A percentile compares a stretch with the other conserved stretches of the same genome.
phyloP scores from a whole-genome alignment of 2,797 vertebrate species.

The Percopsis omiscomaycus region DNA sequence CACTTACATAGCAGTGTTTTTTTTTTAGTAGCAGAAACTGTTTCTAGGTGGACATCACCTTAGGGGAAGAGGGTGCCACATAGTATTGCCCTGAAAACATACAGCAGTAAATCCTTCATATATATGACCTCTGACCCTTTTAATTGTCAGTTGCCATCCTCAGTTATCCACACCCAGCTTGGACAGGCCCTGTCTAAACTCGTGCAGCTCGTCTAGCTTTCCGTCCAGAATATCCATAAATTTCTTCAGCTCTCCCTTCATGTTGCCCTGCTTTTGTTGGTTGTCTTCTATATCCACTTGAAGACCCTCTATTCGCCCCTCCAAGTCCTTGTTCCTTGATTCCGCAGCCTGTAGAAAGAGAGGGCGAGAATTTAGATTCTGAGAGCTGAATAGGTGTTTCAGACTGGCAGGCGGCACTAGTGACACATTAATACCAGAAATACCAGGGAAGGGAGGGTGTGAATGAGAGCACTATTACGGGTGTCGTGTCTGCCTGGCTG shows the following conservation, averaged over 20 bases:
- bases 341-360: slow-evolving; percentile 82
- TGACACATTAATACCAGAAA: slow-evolving; percentile 54
- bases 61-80: slow-evolving; percentile 64
- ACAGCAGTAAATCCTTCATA: slow-evolving; percentile 56
- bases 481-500: slow-evolving; percentile 45
- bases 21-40: slow-evolving; percentile 58
- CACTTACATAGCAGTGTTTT: slow-evolving; percentile 46
- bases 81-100: slow-evolving; percentile 59
- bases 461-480: slow-evolving; percentile 55
- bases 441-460: slow-evolving; percentile 48
- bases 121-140: slow-evolving; percentile 53
- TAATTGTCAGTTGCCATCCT: slow-evolving; percentile 39
- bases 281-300: slow-evolving; percentile 87
- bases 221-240: slow-evolving; percentile 93
- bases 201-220: slow-evolving; percentile 95
- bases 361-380: neutral
- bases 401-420: slow-evolving; percentile 48
- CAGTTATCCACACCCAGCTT: slow-evolving; percentile 90
- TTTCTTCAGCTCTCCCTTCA: slow-evolving; percentile 93
- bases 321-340: slow-evolving; percentile 84
- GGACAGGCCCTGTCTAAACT: slow-evolving; percentile 92
- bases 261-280: slow-evolving; percentile 85
- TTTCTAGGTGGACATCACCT: slow-evolving; percentile 65
- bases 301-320: slow-evolving; percentile 82
- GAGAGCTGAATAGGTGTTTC: slow-evolving; percentile 1